Conservation (phyloP, 2,113 vertebrate genomes). For the Beaufortia kweichowensis region DNA sequence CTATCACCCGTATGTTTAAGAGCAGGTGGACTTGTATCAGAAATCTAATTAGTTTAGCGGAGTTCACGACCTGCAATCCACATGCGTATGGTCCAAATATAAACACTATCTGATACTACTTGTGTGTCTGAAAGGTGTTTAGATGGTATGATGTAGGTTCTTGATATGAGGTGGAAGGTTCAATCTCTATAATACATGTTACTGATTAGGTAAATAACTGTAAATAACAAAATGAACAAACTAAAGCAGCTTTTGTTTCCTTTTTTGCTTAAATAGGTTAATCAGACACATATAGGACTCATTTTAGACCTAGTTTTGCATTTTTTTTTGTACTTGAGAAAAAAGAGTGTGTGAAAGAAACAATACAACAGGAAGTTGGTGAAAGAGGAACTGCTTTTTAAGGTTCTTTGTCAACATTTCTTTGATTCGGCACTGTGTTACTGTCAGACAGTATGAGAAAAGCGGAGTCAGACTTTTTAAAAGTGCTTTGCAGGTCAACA, state of each 20-base stretch:
- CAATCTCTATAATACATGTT: too few species aligned
- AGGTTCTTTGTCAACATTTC: background rate
- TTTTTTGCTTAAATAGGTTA: too few species aligned
- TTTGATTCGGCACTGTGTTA: background rate
- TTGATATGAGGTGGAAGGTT: too few species aligned
- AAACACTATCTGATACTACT: background rate
- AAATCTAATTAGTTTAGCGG: constrained; percentile 10
- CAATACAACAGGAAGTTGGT: constrained; percentile 13
- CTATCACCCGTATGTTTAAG: background rate
- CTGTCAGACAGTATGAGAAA: background rate
- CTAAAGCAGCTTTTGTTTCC: too few species aligned
- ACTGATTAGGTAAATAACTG: background rate
- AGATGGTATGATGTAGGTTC: background rate
- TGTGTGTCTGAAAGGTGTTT: background rate
- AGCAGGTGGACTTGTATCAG: constrained; percentile 20
- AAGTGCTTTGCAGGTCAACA: background rate
- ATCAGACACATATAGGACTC: too few species aligned
- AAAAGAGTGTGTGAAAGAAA: background rate
- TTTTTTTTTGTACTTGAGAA: background rate
- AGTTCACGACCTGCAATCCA: constrained; percentile 20
- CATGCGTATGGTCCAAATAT: constrained; percentile 32
- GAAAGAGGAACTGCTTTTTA: constrained; percentile 1
- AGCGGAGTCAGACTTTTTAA: background rate
- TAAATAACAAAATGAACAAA: too few species aligned
- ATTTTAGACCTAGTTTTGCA: background rate